These are phyloP conservation scores for Cydia strobilella DNA, from an alignment of 1,140 invertebrate species.

Conservation along the genomic window DNA sequence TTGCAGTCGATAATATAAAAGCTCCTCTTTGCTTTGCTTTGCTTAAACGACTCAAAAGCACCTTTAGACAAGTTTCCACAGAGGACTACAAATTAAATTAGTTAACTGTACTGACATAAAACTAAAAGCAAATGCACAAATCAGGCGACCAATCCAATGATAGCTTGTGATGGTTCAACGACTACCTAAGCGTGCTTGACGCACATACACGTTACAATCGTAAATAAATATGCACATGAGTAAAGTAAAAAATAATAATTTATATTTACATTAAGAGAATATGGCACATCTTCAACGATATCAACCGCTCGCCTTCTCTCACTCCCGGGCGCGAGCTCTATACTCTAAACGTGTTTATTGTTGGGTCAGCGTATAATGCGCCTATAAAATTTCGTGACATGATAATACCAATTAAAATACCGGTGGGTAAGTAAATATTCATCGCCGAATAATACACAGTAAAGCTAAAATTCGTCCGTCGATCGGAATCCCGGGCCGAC, in stretches of 20 bases:
- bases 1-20: neutral
- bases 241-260: conserved; percentile 75
- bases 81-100: conserved; percentile 32
- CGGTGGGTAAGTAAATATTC: conserved; percentile 76
- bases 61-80: neutral
- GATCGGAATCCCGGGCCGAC: conserved; percentile 47
- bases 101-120: conserved; percentile 60
- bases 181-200: conserved; percentile 51
- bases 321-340: conserved; percentile 40
- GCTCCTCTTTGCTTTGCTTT: neutral
- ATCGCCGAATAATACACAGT: conserved; percentile 53
- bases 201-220: conserved; percentile 61
- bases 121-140: conserved; percentile 78
- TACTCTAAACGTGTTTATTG: conserved; percentile 41
- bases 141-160: conserved; percentile 53
- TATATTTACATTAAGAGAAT: conserved; percentile 79
- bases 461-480: conserved; percentile 48
- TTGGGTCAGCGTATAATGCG: conserved; percentile 52
- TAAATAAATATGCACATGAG: conserved; percentile 77
- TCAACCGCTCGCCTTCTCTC: conserved; percentile 59
- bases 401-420: conserved; percentile 79
- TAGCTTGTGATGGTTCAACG: conserved; percentile 65
- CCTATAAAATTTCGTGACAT: conserved; percentile 62
- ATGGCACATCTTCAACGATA: conserved; percentile 74
- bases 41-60: neutral